A percentile compares a stretch with the other conserved stretches of the same genome.
phyloP scores from a whole-genome alignment of 2,888 invertebrate genomes.

The Mellilla xanthometata region DNA sequence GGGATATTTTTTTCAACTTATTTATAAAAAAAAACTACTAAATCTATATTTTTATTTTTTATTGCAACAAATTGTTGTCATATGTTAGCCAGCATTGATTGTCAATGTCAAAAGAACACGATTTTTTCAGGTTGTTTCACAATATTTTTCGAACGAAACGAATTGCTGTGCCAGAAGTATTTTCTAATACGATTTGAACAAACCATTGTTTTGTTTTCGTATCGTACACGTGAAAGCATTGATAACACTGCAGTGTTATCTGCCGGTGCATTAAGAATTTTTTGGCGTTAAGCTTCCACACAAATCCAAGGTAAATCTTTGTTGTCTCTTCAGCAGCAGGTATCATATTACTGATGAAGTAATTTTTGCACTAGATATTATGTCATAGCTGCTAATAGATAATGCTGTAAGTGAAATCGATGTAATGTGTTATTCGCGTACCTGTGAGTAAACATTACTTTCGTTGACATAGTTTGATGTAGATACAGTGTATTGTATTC shows the following conservation, averaged over 20 bases:
- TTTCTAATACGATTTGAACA: neutral
- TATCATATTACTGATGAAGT: conserved; percentile 72
- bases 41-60: no score
- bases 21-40: no score
- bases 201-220: conserved; percentile 30
- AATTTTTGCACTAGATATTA: conserved; percentile 68
- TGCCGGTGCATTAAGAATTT: conserved; percentile 4
- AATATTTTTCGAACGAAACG: conserved; percentile 20
- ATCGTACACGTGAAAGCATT: conserved; percentile 21
- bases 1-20: no score
- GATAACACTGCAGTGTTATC: neutral
- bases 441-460: conserved; percentile 2
- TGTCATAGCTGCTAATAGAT: conserved; percentile 78
- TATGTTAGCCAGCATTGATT: neutral
- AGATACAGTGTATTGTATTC: neutral
- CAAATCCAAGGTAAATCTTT: conserved; percentile 20
- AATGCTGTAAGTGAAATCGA: conserved; percentile 16
- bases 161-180: neutral
- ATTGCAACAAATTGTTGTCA: no score
- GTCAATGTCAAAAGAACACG: neutral
- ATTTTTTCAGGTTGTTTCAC: neutral
- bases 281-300: neutral
- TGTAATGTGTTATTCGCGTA: conserved; percentile 3
- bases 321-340: conserved; percentile 27
- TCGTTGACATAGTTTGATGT: conserved; percentile 1